Conservation (phyloP, 2,888 invertebrate species). For the Ecdyonurus torrentis region DNA sequence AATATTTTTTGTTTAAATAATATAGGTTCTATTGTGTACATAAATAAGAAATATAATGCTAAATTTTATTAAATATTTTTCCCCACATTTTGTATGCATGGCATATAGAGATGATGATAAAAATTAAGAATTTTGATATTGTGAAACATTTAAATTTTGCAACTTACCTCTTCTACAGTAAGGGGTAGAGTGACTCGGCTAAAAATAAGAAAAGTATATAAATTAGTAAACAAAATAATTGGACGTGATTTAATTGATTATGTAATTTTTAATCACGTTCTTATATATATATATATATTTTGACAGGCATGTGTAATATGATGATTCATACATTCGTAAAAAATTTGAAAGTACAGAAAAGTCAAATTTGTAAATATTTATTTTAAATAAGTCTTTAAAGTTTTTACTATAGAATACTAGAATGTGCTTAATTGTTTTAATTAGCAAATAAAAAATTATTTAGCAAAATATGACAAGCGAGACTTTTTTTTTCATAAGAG, state of each 20-base stretch:
- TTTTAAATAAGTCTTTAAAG: too few species aligned
- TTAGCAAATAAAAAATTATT: too few species aligned
- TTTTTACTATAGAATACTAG: too few species aligned
- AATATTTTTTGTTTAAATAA: too few species aligned
- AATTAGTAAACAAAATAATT: slow-evolving; percentile 19
- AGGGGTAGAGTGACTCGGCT: slow-evolving; percentile 92
- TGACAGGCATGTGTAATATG: neutral
- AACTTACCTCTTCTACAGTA: slow-evolving; percentile 88
- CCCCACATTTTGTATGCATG: neutral
- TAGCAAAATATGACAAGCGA: too few species aligned
- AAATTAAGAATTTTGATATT: slow-evolving; percentile 2
- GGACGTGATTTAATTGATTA: slow-evolving; percentile 12
- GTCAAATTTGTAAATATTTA: too few species aligned
- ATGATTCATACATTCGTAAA: neutral
- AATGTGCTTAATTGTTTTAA: too few species aligned
- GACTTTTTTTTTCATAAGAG: neutral
- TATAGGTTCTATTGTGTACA: too few species aligned
- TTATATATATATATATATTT: slow-evolving; percentile 6
- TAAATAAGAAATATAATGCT: too few species aligned
- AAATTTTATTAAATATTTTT: too few species aligned
- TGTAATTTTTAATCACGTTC: slow-evolving; percentile 5
- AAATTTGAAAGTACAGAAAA: too few species aligned
- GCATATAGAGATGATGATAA: neutral
- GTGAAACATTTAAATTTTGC: neutral
- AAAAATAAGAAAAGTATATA: slow-evolving; percentile 37